Evolutionary conservation across 1,140 invertebrate species (phyloP), one percentile per base, ranked within the genome.

Genomic region (Bombus impatiens): DNA sequence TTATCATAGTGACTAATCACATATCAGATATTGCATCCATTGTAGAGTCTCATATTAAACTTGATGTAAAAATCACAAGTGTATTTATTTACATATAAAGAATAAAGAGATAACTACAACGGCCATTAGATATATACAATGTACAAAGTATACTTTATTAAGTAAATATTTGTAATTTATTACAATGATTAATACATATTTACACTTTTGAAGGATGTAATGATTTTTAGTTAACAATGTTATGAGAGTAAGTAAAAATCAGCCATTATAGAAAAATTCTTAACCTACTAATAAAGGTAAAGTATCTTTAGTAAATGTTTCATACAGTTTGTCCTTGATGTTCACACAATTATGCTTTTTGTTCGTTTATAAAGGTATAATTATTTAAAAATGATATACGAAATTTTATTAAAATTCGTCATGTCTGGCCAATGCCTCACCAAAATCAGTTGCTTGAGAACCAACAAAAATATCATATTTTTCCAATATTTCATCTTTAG

Each of bases 401-500:
- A 70, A 71, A 72, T 59, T 37, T 86, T 28, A 15, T 88, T 97
- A 99, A 95, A 99, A 98, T 95, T 99, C 98, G 92, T 99, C 99
- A 93, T 99, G 99, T 91, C 98, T 96, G 0, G 97, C 96, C 8
- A 99, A 95, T 13, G 99, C 99, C 94, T 99, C 98, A 2, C 99
- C 99, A 95, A 99, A 99, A 95, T 99, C 99, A 0, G 99, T 99
- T 0, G 99, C 99, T 94, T 99, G 99, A 28, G 99, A 99, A 53
- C 99, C 99, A 1, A 99, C 99, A 95, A 99, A 99, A 3, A 99
- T 95, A 94, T 99, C 99, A 94, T 99, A 99, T 93, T 99, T 99
- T 62, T 97, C 97, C 1, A 99, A 94, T 78, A 99, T 98, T 96
- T 99, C 99, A 12, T 97, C 96, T 94, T 98, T 98, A 8, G 97